A percentile compares a stretch with the other conserved stretches of the same genome.
Evolutionary conservation across 2,888 invertebrate genomes (phyloP).

Genomic region (Acleris cristana): DNA sequence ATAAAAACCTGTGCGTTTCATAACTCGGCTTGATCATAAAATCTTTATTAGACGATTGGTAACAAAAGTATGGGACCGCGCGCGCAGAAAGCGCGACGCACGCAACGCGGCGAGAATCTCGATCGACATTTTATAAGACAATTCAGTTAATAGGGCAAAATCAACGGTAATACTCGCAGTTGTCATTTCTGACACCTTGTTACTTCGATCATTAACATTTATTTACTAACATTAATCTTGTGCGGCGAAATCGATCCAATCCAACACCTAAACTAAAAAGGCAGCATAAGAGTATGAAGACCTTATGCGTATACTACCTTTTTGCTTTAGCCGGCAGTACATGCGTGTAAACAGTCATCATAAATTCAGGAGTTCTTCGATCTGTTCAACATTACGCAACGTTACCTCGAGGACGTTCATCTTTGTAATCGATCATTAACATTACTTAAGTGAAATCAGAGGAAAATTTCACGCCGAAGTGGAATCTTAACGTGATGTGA

Average conservation of each 20-base stretch:
- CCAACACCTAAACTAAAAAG: background rate
- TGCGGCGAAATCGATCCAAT: constrained; percentile 14
- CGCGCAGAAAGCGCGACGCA: constrained; percentile 68
- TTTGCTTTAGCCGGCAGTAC: background rate
- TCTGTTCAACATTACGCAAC: constrained; percentile 25
- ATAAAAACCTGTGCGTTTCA: constrained; percentile 50
- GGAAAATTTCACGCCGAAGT: constrained; percentile 47
- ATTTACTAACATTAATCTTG: constrained; percentile 5
- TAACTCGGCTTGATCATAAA: constrained; percentile 53
- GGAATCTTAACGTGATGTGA: constrained; percentile 51
- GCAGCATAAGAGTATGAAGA: too few relatives aligned
- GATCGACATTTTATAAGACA: constrained; percentile 38
- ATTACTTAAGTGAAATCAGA: constrained; percentile 59
- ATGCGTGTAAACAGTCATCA: constrained; percentile 4
- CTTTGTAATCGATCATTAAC: constrained; percentile 51
- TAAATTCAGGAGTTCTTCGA: constrained; percentile 10
- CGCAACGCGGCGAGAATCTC: constrained; percentile 47
- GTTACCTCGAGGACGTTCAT: constrained; percentile 45
- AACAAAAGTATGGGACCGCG: constrained; percentile 41
- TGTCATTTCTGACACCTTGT: constrained; percentile 10
- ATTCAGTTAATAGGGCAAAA: constrained; percentile 45
- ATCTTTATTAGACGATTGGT: constrained; percentile 42
- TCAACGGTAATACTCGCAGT: constrained; percentile 7
- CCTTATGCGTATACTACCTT: too few relatives aligned
- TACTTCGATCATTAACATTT: constrained; percentile 15